phyloP scores from a whole-genome alignment of 2,888 invertebrate genomes.

The Agriopis marginaria region DNA sequence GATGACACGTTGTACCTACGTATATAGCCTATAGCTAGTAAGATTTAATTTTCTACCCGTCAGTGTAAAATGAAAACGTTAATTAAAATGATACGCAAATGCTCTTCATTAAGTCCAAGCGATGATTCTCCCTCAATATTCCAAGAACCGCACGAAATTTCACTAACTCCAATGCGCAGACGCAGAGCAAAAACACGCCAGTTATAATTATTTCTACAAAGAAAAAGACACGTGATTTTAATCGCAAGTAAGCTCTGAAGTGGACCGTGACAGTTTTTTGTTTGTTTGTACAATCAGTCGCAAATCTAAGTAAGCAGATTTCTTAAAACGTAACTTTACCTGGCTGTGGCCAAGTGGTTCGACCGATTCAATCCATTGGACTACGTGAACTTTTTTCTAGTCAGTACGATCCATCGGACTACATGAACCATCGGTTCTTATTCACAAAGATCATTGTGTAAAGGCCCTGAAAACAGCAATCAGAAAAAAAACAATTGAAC shows the following conservation, averaged over 20 bases:
- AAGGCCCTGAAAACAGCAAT: too few relatives aligned
- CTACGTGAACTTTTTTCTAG: too few relatives aligned
- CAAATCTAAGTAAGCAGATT: not conserved
- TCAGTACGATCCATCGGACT: too few relatives aligned
- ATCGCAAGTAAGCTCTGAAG: slow-evolving; percentile 45
- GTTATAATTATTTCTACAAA: slow-evolving; percentile 50
- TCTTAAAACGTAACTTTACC: not conserved
- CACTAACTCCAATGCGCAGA: slow-evolving; percentile 52
- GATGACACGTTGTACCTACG: too few relatives aligned
- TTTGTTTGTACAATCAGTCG: slow-evolving; percentile 21
- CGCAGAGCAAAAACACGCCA: slow-evolving; percentile 56
- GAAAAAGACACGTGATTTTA: slow-evolving; percentile 46
- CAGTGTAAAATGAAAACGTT: not conserved
- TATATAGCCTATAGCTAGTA: too few relatives aligned
- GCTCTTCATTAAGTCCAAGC: too few relatives aligned
- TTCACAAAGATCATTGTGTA: too few relatives aligned
- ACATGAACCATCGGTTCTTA: too few relatives aligned
- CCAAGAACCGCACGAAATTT: slow-evolving; percentile 48
- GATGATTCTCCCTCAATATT: slow-evolving; percentile 34
- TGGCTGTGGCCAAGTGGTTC: too few relatives aligned
- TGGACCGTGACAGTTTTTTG: slow-evolving; percentile 45
- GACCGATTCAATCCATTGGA: too few relatives aligned
- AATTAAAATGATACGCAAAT: slow-evolving; percentile 10
- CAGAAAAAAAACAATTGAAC: too few relatives aligned
- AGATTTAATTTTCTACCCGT: not conserved